These are phyloP conservation scores for Pseudorhombus dupliciocellatus DNA, from an alignment of 2,113 vertebrate genomes.

Conservation along the genomic window DNA sequence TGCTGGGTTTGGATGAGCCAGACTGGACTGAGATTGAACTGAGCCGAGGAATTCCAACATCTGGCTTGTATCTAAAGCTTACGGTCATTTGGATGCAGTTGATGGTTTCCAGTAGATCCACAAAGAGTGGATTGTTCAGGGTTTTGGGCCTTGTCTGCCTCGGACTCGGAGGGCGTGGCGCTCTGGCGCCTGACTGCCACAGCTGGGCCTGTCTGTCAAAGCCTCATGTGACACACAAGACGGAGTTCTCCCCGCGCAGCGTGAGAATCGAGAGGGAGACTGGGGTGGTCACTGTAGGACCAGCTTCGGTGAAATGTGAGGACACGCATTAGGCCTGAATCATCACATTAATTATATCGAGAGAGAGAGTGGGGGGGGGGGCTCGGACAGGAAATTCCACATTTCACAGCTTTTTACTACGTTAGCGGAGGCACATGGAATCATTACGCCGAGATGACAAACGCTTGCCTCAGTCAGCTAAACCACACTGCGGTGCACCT, in stretches of 20 bases:
- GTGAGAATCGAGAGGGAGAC: constrained; percentile 55
- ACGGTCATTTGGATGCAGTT: constrained; percentile 84
- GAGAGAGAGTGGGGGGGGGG: not conserved
- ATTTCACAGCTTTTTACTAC: constrained; percentile 56
- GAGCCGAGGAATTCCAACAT: constrained; percentile 84
- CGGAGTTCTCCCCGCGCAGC: constrained; percentile 56
- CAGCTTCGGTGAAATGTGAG: constrained; percentile 54
- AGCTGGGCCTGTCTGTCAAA: constrained; percentile 83
- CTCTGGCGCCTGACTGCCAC: constrained; percentile 83
- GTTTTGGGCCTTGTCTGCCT: constrained; percentile 78
- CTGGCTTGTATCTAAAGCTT: constrained; percentile 86
- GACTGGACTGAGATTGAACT: constrained; percentile 81
- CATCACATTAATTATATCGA: constrained; percentile 33
- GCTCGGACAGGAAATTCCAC: constrained; percentile 42
- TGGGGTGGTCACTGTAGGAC: constrained; percentile 59
- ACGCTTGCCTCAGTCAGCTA: constrained; percentile 71
- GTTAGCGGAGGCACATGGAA: constrained; percentile 43
- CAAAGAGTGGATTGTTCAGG: constrained; percentile 85
- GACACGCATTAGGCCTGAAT: constrained; percentile 36
- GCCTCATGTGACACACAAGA: constrained; percentile 70
- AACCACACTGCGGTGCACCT: constrained; percentile 63
- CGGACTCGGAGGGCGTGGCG: constrained; percentile 73
- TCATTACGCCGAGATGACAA: constrained; percentile 61
- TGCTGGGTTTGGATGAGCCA: constrained; percentile 77
- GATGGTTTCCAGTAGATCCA: constrained; percentile 85